These are phyloP conservation scores for Trididemnum clinides DNA, from an alignment of 23 tunicate genomes.

Conservation along the genomic window DNA sequence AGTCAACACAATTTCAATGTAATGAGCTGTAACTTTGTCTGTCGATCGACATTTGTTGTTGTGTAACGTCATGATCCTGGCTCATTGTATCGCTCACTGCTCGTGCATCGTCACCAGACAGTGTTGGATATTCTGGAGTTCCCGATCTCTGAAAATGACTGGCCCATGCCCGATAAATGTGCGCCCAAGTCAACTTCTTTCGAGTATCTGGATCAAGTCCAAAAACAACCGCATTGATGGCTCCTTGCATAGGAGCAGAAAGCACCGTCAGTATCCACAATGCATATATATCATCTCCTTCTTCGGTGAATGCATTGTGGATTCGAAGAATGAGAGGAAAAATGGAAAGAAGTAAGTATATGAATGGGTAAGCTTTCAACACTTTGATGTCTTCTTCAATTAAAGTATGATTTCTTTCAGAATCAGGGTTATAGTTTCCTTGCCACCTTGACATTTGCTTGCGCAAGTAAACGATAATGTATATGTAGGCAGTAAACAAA, in stretches of 20 bases:
- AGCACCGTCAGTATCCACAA: conserved; percentile 85
- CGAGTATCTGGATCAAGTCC: conserved; percentile 88
- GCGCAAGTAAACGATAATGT: conserved; percentile 60
- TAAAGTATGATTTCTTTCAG: conserved; percentile 35
- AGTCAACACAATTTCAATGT: too few relatives aligned
- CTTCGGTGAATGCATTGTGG: conserved; percentile 82
- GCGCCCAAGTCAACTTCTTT: conserved; percentile 60
- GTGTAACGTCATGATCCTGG: background rate
- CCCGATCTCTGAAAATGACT: conserved; percentile 44
- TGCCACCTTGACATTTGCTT: conserved; percentile 54
- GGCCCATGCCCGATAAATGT: conserved; percentile 72
- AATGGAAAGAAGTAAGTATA: conserved; percentile 71
- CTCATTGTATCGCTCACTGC: background rate
- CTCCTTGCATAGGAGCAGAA: conserved; percentile 92
- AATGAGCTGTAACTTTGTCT: conserved; percentile 28
- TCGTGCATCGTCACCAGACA: conserved; percentile 16
- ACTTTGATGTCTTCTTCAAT: conserved; percentile 79
- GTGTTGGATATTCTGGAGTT: conserved; percentile 71
- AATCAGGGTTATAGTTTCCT: conserved; percentile 68
- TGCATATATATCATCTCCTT: conserved; percentile 78
- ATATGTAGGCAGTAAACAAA: conserved; percentile 45
- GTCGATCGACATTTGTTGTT: conserved; percentile 7
- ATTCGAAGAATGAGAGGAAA: conserved; percentile 88
- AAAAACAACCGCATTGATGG: conserved; percentile 89
- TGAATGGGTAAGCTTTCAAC: conserved; percentile 74